phyloP scores from a whole-genome alignment of 2,113 vertebrate species.

The Todiramphus saurophagus region DNA sequence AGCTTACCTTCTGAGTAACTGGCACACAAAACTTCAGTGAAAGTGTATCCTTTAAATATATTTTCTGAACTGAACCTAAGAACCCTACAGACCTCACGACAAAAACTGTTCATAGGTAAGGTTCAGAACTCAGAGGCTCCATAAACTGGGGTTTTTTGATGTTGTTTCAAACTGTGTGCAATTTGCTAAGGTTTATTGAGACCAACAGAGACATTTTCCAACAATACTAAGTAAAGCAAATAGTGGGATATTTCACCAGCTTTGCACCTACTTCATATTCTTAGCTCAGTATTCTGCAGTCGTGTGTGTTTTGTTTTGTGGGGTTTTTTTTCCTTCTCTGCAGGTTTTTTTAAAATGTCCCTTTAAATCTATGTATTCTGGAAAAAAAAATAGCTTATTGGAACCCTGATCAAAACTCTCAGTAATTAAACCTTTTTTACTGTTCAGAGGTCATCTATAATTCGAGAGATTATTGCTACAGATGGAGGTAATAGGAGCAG shows the following conservation, averaged over 20 bases:
- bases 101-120: background rate
- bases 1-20: background rate
- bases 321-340: background rate
- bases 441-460: constrained; percentile 80
- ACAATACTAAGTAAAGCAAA: background rate
- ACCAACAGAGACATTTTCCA: background rate
- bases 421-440: background rate
- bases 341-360: background rate
- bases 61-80: background rate
- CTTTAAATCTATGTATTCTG: background rate
- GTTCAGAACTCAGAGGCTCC: background rate
- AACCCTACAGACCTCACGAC: background rate
- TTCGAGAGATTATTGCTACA: constrained; percentile 80
- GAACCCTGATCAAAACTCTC: background rate
- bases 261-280: background rate
- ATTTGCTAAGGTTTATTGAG: background rate
- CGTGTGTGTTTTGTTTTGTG: background rate
- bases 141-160: background rate
- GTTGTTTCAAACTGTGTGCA: background rate
- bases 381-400: background rate
- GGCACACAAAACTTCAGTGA: background rate
- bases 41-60: background rate
- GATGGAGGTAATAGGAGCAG: constrained; percentile 85
- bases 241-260: background rate
- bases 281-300: background rate